Evolutionary conservation across 53 echinoderm and acorn worm species (phyloP).

Genomic region (Arbacia lixula): DNA sequence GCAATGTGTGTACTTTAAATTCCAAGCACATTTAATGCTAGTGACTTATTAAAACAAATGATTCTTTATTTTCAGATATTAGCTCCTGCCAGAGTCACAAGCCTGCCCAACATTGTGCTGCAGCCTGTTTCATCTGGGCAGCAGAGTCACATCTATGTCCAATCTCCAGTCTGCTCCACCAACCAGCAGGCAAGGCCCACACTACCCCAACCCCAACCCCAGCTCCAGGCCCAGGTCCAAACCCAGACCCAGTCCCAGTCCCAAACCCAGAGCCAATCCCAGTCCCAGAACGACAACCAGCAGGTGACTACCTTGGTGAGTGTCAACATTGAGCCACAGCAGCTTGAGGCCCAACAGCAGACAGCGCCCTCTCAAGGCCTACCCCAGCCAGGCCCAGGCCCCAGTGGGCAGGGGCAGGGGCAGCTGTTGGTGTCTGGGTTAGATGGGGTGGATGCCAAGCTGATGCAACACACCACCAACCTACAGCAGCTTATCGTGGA

Average conservation of each 20-base stretch:
- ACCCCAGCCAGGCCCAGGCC: constrained; percentile 52
- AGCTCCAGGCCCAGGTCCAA: not conserved
- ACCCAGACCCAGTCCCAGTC: not conserved
- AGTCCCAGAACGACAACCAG: constrained; percentile 1
- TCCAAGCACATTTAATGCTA: too few species aligned
- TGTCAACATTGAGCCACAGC: constrained; percentile 47
- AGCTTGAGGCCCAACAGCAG: constrained; percentile 43
- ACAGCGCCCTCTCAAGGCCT: constrained; percentile 27
- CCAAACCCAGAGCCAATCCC: not conserved
- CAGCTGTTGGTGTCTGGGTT: constrained; percentile 28
- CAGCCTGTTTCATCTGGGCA: not conserved
- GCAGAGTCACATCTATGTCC: not conserved
- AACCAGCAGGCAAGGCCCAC: constrained; percentile 3
- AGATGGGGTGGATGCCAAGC: constrained; percentile 24
- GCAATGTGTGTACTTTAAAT: too few species aligned
- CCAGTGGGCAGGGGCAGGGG: constrained; percentile 20
- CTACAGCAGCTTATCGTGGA: constrained; percentile 33
- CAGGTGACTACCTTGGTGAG: constrained; percentile 25
- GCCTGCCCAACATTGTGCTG: not conserved
- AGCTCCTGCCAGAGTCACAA: not conserved
- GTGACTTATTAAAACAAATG: too few species aligned
- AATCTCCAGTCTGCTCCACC: not conserved
- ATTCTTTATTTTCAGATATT: constrained; percentile 40
- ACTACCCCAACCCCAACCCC: constrained; percentile 3
- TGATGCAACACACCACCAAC: constrained; percentile 46